These are phyloP conservation scores for Dysdera silvatica DNA, from an alignment of 1,140 invertebrate species.

Conservation along the genomic window DNA sequence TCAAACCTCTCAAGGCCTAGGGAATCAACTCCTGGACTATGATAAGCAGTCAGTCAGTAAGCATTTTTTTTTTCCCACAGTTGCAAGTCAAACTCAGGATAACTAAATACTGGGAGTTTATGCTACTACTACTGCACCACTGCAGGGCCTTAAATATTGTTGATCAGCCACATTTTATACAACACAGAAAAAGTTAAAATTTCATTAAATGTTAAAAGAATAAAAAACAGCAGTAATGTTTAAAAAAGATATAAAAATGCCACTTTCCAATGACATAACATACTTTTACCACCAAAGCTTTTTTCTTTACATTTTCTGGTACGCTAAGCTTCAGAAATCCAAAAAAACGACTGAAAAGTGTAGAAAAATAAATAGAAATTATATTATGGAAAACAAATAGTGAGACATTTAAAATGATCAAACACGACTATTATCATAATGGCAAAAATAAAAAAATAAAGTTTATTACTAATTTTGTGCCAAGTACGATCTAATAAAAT, in stretches of 20 bases:
- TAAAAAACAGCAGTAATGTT: neutral
- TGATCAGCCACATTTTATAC: neutral
- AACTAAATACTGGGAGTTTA: neutral
- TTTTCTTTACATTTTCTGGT: slow-evolving; percentile 65
- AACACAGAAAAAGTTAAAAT: neutral
- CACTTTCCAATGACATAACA: slow-evolving; percentile 19
- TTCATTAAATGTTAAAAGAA: neutral
- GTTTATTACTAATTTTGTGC: too few species aligned
- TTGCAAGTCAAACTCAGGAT: too few species aligned
- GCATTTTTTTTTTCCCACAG: too few species aligned
- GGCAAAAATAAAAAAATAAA: too few species aligned
- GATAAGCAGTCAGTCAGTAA: too few species aligned
- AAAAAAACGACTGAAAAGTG: slow-evolving; percentile 72
- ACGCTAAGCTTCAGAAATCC: slow-evolving; percentile 70
- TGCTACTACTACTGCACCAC: neutral
- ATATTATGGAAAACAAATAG: too few species aligned
- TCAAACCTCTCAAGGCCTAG: too few species aligned
- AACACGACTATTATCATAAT: too few species aligned
- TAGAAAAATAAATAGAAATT: too few species aligned
- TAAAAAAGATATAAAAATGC: neutral
- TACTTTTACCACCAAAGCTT: slow-evolving; percentile 66
- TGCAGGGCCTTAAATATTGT: neutral
- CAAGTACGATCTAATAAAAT: too few species aligned
- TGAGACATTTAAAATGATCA: too few species aligned
- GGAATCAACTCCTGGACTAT: too few species aligned